phyloP scores from a whole-genome alignment of 1,140 invertebrate genomes.

The Parapsyche elsis region DNA sequence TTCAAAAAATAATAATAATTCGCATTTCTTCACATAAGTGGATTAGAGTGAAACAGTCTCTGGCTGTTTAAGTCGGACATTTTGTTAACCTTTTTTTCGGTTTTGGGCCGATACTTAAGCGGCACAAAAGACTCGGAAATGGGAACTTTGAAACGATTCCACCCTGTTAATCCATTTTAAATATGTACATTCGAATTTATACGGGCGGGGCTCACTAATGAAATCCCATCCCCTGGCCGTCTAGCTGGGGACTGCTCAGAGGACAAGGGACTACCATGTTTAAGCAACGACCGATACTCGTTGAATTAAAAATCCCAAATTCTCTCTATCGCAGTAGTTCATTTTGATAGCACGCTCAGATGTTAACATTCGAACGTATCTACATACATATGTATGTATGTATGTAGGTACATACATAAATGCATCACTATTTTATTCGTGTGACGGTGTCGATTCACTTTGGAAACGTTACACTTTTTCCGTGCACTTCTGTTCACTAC shows the following conservation, averaged over 20 bases:
- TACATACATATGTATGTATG: background rate
- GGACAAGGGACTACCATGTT: background rate
- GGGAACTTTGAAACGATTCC: slow-evolving; percentile 26
- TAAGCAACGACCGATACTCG: no score
- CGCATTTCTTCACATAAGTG: no score
- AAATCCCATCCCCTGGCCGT: slow-evolving; percentile 21
- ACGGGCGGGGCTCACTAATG: slow-evolving; percentile 15
- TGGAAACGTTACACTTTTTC: background rate
- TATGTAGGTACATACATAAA: background rate
- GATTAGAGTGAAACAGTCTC: no score
- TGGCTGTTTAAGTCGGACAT: no score
- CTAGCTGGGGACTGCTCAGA: background rate
- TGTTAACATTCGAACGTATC: background rate
- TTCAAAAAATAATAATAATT: no score
- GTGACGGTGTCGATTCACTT: no score
- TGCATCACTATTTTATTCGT: background rate
- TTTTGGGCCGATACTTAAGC: background rate
- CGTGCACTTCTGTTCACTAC: background rate
- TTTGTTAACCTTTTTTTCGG: background rate
- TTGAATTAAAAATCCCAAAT: no score
- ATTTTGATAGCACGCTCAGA: no score
- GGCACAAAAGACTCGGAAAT: background rate
- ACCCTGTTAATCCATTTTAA: slow-evolving; percentile 39
- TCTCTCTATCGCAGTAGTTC: no score
- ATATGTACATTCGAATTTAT: slow-evolving; percentile 43